These are phyloP conservation scores for Hydriomena furcata DNA, from an alignment of 2,888 invertebrate genomes.

Conservation along the genomic window DNA sequence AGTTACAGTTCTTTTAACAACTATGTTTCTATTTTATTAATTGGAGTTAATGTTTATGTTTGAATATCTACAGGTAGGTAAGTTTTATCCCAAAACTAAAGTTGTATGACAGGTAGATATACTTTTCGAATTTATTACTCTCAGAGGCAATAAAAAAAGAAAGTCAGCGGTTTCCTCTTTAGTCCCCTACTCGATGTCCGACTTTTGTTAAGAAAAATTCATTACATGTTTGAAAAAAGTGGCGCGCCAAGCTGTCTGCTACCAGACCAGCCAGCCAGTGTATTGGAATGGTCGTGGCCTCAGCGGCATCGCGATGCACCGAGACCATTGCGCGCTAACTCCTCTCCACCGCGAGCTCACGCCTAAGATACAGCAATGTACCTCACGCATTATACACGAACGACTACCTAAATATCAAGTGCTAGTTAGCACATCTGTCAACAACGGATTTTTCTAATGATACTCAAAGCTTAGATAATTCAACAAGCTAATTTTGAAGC, in stretches of 20 bases:
- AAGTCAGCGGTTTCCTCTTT: conserved; percentile 67
- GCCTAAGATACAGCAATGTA: conserved; percentile 45
- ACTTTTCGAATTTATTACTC: conserved; percentile 60
- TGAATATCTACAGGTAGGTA: conserved; percentile 8
- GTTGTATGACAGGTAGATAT: conserved; percentile 41
- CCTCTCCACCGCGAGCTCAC: conserved; percentile 25
- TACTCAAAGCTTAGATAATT: background rate
- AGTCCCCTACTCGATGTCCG: conserved; percentile 58
- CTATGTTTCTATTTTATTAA: conserved; percentile 1
- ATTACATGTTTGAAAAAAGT: conserved; percentile 63
- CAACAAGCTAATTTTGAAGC: background rate
- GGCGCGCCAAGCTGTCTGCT: conserved; percentile 81
- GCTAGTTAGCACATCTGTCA: conserved; percentile 23
- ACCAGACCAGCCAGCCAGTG: conserved; percentile 43
- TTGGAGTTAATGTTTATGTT: conserved; percentile 1
- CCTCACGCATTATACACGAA: conserved; percentile 23
- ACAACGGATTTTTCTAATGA: conserved; percentile 5
- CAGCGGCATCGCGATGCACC: conserved; percentile 45
- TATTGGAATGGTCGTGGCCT: conserved; percentile 44
- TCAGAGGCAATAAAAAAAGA: conserved; percentile 74
- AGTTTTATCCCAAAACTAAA: conserved; percentile 43
- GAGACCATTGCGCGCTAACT: conserved; percentile 42
- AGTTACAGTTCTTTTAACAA: background rate
- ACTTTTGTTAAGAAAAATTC: conserved; percentile 65
- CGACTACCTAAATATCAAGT: conserved; percentile 3